Conservation (phyloP, 2,797 vertebrate species). For the Numenius phaeopus region DNA sequence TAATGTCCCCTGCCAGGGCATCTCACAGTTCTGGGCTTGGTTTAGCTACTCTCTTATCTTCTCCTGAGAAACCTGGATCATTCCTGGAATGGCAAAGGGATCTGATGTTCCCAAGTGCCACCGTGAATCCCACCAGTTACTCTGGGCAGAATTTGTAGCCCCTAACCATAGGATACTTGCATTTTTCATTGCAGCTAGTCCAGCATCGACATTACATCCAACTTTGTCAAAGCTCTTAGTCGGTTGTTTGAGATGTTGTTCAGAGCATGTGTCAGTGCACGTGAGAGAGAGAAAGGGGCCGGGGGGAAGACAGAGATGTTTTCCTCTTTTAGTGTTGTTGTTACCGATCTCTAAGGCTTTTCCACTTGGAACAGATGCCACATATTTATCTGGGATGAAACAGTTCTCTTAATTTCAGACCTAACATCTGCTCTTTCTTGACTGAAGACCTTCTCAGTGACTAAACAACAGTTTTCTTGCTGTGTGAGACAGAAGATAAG, state of each 20-base stretch:
- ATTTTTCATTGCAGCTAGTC: not conserved
- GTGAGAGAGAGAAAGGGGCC: not conserved
- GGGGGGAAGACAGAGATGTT: not conserved
- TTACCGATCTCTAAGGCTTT: not conserved
- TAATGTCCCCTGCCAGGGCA: not conserved
- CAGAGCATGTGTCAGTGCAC: not conserved
- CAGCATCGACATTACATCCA: not conserved
- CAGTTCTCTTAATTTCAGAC: slow-evolving; percentile 14
- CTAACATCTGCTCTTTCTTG: slow-evolving; percentile 10
- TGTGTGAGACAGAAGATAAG: not conserved
- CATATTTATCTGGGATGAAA: not conserved
- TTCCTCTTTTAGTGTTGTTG: not conserved
- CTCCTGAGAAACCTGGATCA: not conserved
- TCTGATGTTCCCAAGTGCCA: not conserved
- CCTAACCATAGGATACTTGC: not conserved
- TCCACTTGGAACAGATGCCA: not conserved
- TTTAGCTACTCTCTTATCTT: not conserved
- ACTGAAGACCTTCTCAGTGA: not conserved
- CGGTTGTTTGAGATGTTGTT: not conserved
- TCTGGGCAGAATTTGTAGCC: not conserved
- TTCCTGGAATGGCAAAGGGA: not conserved
- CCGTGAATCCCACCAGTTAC: not conserved
- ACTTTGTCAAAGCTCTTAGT: not conserved
- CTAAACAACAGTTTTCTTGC: not conserved
- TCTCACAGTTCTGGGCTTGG: not conserved